Evolutionary conservation across 2,797 vertebrate species (phyloP).

Genomic region (Hapalemur alaotrensis): DNA sequence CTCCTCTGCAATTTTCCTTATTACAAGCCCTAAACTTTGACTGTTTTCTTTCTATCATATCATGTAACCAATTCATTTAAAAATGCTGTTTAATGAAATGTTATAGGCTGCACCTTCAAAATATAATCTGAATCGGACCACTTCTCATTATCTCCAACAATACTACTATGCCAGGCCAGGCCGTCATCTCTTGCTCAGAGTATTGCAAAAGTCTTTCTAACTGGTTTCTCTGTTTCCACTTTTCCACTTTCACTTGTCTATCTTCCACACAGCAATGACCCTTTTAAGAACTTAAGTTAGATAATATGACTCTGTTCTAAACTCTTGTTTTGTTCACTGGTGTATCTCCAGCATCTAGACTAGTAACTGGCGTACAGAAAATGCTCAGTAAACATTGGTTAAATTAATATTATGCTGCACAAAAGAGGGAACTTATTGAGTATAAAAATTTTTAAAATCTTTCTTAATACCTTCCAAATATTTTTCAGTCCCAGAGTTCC

Average conservation of each 20-base stretch:
- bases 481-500: not conserved
- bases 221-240: not conserved
- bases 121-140: not conserved
- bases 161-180: not conserved
- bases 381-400: not conserved
- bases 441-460: not conserved
- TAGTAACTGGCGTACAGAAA: not conserved
- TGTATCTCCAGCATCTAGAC: not conserved
- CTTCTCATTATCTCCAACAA: not conserved
- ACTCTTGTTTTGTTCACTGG: slow-evolving; percentile 2
- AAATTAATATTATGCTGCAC: not conserved
- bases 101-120: not conserved
- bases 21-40: not conserved
- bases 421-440: not conserved
- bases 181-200: not conserved
- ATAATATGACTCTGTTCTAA: not conserved
- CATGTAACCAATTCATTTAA: not conserved
- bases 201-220: not conserved
- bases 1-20: not conserved
- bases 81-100: not conserved
- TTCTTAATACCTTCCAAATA: not conserved
- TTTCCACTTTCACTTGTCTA: not conserved
- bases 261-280: not conserved
- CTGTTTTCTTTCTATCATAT: not conserved
- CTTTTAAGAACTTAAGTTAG: not conserved